Evolutionary conservation across 2,888 invertebrate species (phyloP), one percentile per base, ranked within the genome.

Genomic region (Emmelina monodactyla): DNA sequence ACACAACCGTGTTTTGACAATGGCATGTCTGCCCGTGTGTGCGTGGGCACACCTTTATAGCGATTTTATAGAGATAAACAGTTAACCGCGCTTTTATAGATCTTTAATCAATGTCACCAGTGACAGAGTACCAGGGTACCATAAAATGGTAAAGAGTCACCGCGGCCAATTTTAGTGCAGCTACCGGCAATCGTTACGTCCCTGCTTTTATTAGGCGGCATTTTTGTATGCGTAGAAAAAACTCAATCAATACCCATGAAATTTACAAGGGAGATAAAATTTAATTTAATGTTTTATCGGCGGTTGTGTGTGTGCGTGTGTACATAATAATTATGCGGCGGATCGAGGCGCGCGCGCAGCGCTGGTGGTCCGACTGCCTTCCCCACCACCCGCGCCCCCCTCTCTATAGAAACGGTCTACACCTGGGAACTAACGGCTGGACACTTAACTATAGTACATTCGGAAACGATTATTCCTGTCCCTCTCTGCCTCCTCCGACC

Each of bases 321-420:
- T 71, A 63, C 65, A 63, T 60, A 65, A 70, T 79, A 78, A 79
- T 79, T 79, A 79, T 75, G 75, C 69, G 70, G 62, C 63, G 66
- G 66, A 54, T 56, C 61, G 60, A 68, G 68, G 72, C 72, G 59
- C 72, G 59, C 61, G 69, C 71, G 63, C 76, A 58, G 76, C 76
- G 70, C 72, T 50, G 78, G 78, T 76, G 76, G 76, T 76, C 76
- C 58, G 55, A 45, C 47, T 50, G n/a, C 55, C 56, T 58, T 51
- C 50, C 50, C 52, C 50, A 40, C 46, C 38, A 50, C 38, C 40
- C 50, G 32, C 50, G 38, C 41, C 14, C 39, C 14, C 39, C 38
- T 46, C 52, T 34, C 50, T 55, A 54, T 53, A 58, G 62, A 61
- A 61, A 62, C 58, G 56, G 49, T 46, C 51, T 63, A 61, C 65